Conservation (phyloP, 1,140 invertebrate species). For the Physella acuta region DNA sequence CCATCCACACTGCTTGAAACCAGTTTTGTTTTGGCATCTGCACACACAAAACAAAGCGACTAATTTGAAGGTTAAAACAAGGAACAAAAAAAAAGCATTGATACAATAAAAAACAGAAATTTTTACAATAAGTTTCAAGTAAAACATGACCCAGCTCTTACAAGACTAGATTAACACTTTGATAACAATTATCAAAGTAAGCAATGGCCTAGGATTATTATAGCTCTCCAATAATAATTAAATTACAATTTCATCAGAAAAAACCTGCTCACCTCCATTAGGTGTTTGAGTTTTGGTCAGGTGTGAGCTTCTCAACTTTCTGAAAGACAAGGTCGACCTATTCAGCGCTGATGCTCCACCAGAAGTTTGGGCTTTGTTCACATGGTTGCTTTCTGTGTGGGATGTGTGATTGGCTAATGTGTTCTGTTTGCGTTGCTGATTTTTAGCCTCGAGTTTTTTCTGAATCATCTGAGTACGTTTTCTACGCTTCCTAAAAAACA, state of each 20-base stretch:
- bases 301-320: slow-evolving; percentile 7
- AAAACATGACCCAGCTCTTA: too few relatives aligned
- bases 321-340: slow-evolving; percentile 7
- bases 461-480: slow-evolving; percentile 26
- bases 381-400: background rate
- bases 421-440: slow-evolving; percentile 21
- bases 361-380: background rate
- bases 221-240: background rate
- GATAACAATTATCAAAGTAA: too few relatives aligned
- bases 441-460: slow-evolving; percentile 32
- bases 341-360: slow-evolving; percentile 2
- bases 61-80: too few relatives aligned
- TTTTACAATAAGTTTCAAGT: too few relatives aligned
- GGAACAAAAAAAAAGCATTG: too few relatives aligned
- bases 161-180: too few relatives aligned
- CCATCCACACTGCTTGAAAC: slow-evolving; percentile 8
- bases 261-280: slow-evolving; percentile 24
- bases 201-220: too few relatives aligned
- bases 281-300: slow-evolving; percentile 19
- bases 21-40: too few relatives aligned
- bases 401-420: slow-evolving; percentile 12
- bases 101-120: too few relatives aligned
- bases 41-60: too few relatives aligned
- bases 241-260: slow-evolving; percentile 1
- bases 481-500: slow-evolving; percentile 34